Evolutionary conservation across 2,113 vertebrate species (phyloP).

Genomic region (Spilogale gracilis): DNA sequence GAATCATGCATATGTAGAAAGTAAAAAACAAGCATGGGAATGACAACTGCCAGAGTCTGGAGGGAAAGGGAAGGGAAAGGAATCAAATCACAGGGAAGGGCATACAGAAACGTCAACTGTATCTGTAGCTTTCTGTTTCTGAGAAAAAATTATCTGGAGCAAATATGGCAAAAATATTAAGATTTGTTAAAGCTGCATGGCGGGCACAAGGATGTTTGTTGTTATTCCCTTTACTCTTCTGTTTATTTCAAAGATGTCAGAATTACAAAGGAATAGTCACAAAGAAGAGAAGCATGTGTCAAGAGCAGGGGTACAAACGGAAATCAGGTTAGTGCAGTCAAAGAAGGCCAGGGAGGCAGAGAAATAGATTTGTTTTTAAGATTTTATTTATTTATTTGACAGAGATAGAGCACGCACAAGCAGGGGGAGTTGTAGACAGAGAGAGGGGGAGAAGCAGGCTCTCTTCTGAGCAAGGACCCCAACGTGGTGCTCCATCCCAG

Average conservation of each 20-base stretch:
- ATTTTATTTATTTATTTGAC: too few species aligned
- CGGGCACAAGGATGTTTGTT: background rate
- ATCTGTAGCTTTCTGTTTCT: background rate
- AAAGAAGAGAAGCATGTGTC: background rate
- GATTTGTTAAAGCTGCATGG: background rate
- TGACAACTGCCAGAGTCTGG: background rate
- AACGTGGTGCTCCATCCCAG: rapidly evolving
- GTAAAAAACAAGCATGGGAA: background rate
- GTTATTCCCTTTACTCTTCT: background rate
- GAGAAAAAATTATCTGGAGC: background rate
- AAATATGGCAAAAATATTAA: background rate
- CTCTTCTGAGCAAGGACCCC: too few species aligned
- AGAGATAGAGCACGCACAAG: too few species aligned
- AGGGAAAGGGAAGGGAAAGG: background rate
- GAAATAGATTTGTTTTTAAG: background rate
- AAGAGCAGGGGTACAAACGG: background rate
- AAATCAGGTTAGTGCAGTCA: background rate
- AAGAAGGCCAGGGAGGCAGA: background rate
- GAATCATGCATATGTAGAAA: background rate
- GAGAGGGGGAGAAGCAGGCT: too few species aligned
- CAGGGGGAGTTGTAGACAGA: too few species aligned
- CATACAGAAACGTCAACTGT: background rate
- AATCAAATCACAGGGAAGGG: background rate
- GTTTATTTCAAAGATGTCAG: background rate
- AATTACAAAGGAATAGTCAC: slow-evolving; percentile 1